Conservation (phyloP, 1,140 invertebrate species). For the Drosophila virilis region DNA sequence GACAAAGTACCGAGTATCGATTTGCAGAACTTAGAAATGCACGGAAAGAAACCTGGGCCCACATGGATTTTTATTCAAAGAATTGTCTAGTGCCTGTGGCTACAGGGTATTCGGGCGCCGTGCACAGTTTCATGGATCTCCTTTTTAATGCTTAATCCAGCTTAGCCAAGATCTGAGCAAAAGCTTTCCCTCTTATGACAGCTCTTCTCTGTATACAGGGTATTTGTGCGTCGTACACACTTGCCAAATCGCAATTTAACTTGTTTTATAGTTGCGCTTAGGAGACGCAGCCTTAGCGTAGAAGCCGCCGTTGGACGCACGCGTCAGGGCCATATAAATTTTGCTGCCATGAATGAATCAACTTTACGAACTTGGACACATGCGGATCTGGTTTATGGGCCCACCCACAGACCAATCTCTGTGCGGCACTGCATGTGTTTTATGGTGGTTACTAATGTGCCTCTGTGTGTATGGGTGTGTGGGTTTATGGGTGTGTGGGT, state of each 20-base stretch:
- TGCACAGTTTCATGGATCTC: too few species aligned
- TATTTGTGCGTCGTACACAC: not conserved
- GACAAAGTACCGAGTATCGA: too few species aligned
- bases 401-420: constrained; percentile 35
- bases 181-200: too few species aligned
- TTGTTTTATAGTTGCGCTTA: constrained; percentile 37
- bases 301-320: constrained; percentile 5
- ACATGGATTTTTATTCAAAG: too few species aligned
- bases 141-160: too few species aligned
- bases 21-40: too few species aligned
- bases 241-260: not conserved
- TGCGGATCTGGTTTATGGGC: constrained; percentile 38
- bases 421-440: constrained; percentile 23
- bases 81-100: too few species aligned
- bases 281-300: constrained; percentile 6
- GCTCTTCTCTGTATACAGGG: not conserved
- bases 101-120: too few species aligned
- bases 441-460: constrained; percentile 26
- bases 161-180: too few species aligned
- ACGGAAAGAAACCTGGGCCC: too few species aligned
- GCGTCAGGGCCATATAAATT: constrained; percentile 67
- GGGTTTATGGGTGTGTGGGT: constrained; percentile 16
- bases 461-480: not conserved
- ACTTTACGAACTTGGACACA: constrained; percentile 78
- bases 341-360: constrained; percentile 76